These are phyloP conservation scores for Crenichthys baileyi DNA, from an alignment of 2,797 vertebrate genomes.

Conservation along the genomic window DNA sequence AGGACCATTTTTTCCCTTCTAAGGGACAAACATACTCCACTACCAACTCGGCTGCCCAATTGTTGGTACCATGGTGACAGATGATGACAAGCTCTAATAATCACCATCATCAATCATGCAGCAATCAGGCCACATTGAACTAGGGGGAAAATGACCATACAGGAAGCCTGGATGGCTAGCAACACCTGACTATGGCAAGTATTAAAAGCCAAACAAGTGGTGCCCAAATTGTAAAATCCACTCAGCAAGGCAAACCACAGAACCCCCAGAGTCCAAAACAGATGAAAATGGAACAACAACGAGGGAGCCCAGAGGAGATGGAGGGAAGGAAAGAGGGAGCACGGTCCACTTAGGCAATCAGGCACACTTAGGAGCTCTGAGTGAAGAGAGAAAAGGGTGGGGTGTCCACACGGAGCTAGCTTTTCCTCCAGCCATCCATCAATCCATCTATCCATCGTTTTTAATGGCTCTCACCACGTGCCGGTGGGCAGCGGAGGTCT, in stretches of 20 bases:
- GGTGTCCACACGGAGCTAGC: conserved; percentile 59
- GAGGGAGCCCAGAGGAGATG: conserved; percentile 54
- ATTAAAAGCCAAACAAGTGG: conserved; percentile 76
- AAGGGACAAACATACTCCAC: conserved; percentile 28
- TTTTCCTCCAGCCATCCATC: conserved; percentile 67
- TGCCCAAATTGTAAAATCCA: conserved; percentile 76
- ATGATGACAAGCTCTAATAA: conserved; percentile 71
- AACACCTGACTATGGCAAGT: conserved; percentile 47
- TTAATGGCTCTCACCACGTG: conserved; percentile 77
- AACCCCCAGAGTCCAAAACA: conserved; percentile 72
- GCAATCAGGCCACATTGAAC: conserved; percentile 71
- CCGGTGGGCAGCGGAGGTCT: conserved; percentile 59
- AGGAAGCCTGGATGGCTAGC: conserved; percentile 56
- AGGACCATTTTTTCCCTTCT: conserved; percentile 33
- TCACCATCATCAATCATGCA: conserved; percentile 69
- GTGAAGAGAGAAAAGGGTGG: conserved; percentile 69
- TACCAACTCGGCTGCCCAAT: conserved; percentile 46
- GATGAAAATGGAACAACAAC: conserved; percentile 76
- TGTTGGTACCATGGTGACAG: conserved; percentile 68
- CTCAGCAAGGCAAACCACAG: conserved; percentile 77
- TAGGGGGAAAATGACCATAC: conserved; percentile 29
- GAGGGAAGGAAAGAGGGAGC: conserved; percentile 65
- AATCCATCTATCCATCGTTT: conserved; percentile 66
- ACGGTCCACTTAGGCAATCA: conserved; percentile 81
- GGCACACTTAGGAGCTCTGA: conserved; percentile 79